Evolutionary conservation across 1,140 invertebrate species (phyloP), one percentile per base, ranked within the genome.

Genomic region (Steinernema feltiae): DNA sequence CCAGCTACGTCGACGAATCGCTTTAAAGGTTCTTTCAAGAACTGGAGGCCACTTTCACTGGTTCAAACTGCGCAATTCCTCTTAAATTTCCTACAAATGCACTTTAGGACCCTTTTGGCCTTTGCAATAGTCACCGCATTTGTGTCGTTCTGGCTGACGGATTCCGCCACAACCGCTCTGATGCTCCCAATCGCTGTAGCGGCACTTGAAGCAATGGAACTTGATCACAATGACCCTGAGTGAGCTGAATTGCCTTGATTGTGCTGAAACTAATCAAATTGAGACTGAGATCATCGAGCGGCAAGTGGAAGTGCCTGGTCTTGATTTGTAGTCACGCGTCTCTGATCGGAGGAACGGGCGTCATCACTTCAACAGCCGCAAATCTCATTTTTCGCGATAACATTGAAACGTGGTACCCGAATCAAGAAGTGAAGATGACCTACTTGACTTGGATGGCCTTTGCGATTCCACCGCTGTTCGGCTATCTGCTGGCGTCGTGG

Each of bases 321-420:
- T 79, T 88, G 29, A 79, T 83, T 30, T 80, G 84, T 0, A 81
- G 84, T 17, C 88, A 88, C 73, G 81, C 88, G 1, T 86, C 87
- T 3, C 87, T 88, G 76, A 85, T 88, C 35, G 88, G 87, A 32
- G 87, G 87, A 7, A 88, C 87, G 7, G 87, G 87, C 2, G 84
- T 87, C 1, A 78, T 88, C 1, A 88, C 85, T 15, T 87, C 87
- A 1, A 87, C 87, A 7, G 86, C 83, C 1, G 86, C 87, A 0
- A 88, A 88, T 73, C 78, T 87, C 18, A 92, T 93, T 0, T 91
- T 94, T 78, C 93, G 92, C 84, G 92, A 91, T 18, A 90, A 91
- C 70, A 21, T 80, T 27, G 71, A 79, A 0, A 78, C 75, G 32
- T 53, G 79, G 71, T 84, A 73, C 74, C 76, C 75, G 15, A 53